Evolutionary conservation across 2,797 vertebrate species (phyloP).

Genomic region (Enteromius thamalakanensis): DNA sequence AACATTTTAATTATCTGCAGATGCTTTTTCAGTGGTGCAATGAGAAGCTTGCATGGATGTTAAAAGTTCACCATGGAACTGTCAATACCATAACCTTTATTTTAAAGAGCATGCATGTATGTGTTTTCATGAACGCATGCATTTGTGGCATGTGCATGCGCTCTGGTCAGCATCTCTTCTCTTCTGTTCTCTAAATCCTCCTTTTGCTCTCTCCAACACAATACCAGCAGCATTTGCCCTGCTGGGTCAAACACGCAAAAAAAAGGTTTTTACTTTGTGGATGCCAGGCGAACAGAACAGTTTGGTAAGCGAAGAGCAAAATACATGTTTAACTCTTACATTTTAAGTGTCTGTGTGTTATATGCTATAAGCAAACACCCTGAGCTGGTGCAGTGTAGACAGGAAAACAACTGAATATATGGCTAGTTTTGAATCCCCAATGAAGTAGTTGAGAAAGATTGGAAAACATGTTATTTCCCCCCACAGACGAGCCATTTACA

Average conservation of each 20-base stretch:
- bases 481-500: no score
- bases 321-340: neutral
- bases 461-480: no score
- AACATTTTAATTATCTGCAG: neutral
- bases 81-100: neutral
- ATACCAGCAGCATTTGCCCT: neutral
- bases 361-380: neutral
- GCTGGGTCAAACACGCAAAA: neutral
- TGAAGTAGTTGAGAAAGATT: no score
- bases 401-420: neutral
- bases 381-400: neutral
- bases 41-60: neutral
- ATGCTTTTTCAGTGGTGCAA: neutral
- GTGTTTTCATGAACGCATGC: constrained; percentile 1
- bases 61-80: no score
- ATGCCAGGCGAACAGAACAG: neutral
- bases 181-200: constrained; percentile 46
- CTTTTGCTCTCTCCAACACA: constrained; percentile 23
- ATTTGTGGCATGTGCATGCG: neutral
- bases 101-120: neutral
- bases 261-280: neutral
- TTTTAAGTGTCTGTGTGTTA: neutral
- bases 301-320: constrained; percentile 17
- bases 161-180: constrained; percentile 41
- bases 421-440: neutral